Base-by-base conservation (phyloP, 2,888 invertebrate genomes). In the Spodoptera exigua region DNA sequence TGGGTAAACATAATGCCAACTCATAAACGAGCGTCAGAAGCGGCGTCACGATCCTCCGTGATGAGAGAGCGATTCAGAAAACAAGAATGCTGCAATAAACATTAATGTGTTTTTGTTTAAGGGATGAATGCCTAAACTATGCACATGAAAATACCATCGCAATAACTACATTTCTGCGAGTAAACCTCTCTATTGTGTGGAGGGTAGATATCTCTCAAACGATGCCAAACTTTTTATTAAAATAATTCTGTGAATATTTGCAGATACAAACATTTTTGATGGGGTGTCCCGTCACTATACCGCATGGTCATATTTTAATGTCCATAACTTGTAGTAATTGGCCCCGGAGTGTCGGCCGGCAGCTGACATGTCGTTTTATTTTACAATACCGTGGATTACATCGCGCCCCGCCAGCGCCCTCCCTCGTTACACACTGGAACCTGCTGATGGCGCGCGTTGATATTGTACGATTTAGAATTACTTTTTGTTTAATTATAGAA, bases 261-360 rank as follows among this genome's bases (percentile, higher is more conserved):
- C 68, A 43, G 68, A 54, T 60, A 51, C n/a, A n/a, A n/a, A n/a
- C n/a, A n/a, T n/a, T n/a, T 3, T 14, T 11, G 7, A 10, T 17
- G 12, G 34, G 5, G 12, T 41, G 37, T 43, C 39, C 18, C 75
- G 55, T 41, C 78, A 58, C 78, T 74, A 68, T 37, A 47, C 57
- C 57, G 60, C 47, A 45, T 61, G 46, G 53, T 57, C 61, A 78
- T 76, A 79, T 74, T 74, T 78, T 65, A 78, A 75, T 69, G 75
- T 69, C 62, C 73, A 79, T 78, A 79, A 72, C 72, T 79, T 79
- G 62, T 67, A 64, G 67, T 77, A 79, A 78, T 74, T 70, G 65
- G 67, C 55, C 61, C 55, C 61, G 47, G 60, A 72, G 73, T 66
- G 53, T 49, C 52, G 51, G 27, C 52, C 37, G 53, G 54, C 73